Conservation (phyloP, 2,888 invertebrate genomes). For the Herminia tarsipennalis region DNA sequence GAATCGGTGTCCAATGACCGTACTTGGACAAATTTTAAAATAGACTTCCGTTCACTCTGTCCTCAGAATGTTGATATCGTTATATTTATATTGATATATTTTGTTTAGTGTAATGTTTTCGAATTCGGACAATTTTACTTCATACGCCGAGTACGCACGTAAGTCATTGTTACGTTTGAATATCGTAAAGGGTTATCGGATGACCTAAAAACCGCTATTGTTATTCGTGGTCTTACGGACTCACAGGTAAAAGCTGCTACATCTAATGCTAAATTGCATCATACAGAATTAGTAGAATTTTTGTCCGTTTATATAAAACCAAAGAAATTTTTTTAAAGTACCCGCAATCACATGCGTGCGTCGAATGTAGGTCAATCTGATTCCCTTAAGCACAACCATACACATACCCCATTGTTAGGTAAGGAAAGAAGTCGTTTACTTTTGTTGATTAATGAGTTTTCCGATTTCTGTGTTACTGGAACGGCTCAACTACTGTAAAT, state of each 20-base stretch:
- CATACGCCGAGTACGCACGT: constrained; percentile 33
- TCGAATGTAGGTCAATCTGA: background rate
- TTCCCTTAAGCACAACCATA: background rate
- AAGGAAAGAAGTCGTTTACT: background rate
- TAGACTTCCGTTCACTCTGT: constrained; percentile 28
- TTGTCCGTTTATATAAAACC: constrained; percentile 10
- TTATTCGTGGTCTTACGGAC: constrained; percentile 11
- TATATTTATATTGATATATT: no score
- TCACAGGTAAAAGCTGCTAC: constrained; percentile 3
- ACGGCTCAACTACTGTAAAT: background rate
- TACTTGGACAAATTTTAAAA: constrained; percentile 31
- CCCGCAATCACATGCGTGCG: background rate
- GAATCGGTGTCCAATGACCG: constrained; percentile 28
- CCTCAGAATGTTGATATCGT: constrained; percentile 23
- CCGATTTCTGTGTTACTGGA: background rate
- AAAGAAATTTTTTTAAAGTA: background rate
- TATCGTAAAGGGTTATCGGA: constrained; percentile 30
- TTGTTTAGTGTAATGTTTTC: constrained; percentile 24
- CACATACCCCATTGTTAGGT: background rate
- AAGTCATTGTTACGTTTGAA: constrained; percentile 20
- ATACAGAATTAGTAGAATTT: constrained; percentile 3
- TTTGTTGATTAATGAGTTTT: background rate
- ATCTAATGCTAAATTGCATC: constrained; percentile 6
- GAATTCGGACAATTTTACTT: constrained; percentile 19
- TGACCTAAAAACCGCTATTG: constrained; percentile 23